These are phyloP conservation scores for Epinephelus moara DNA, from an alignment of 2,113 vertebrate genomes.

Conservation along the genomic window DNA sequence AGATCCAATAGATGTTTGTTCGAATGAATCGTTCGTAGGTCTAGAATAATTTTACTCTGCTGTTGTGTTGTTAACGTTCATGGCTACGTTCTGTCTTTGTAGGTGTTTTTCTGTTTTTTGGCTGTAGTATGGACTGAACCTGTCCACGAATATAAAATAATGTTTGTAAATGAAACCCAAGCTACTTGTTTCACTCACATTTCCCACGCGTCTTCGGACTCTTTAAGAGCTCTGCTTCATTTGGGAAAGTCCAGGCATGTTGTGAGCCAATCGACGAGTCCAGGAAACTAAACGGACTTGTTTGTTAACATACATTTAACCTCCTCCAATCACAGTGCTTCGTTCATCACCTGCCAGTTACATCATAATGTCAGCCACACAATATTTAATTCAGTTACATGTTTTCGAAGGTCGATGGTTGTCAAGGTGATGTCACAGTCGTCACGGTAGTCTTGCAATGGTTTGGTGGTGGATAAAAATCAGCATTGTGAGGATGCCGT, in stretches of 20 bases:
- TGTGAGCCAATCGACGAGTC: background rate
- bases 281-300: background rate
- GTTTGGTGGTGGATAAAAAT: background rate
- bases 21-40: conserved; percentile 16
- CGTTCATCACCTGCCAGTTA: background rate
- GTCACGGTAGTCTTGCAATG: background rate
- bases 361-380: background rate
- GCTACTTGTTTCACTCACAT: background rate
- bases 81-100: conserved; percentile 21
- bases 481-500: conserved; percentile 30
- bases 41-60: conserved; percentile 44
- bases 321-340: conserved; percentile 11
- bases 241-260: background rate
- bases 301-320: conserved; percentile 9
- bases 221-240: background rate
- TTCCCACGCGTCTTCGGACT: conserved; percentile 16
- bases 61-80: conserved; percentile 37
- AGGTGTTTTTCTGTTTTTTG: conserved; percentile 3
- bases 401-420: conserved; percentile 28
- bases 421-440: conserved; percentile 22
- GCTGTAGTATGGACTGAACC: background rate
- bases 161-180: background rate
- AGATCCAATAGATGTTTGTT: conserved; percentile 43
- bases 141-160: background rate
- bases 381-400: background rate